Conservation (phyloP, 2,888 invertebrate genomes). For the Scrobipalpa costella region DNA sequence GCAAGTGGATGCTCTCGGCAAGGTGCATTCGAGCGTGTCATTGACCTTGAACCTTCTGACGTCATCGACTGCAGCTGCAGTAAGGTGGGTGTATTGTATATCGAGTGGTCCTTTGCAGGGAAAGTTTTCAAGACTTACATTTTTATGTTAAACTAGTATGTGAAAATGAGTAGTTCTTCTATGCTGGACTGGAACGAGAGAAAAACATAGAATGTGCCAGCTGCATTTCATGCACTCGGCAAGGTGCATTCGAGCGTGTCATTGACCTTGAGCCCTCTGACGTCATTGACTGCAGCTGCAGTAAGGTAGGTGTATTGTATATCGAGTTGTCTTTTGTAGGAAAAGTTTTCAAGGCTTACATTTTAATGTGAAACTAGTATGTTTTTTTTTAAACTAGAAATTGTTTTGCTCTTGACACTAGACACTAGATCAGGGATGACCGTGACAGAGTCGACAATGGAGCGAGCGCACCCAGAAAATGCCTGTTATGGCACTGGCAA, state of each 20-base stretch:
- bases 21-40: conserved; percentile 47
- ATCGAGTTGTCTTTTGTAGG: background rate
- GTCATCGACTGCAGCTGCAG: conserved; percentile 31
- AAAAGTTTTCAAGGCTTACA: background rate
- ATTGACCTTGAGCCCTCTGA: conserved; percentile 57
- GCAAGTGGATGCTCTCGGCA: background rate
- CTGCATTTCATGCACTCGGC: conserved; percentile 7
- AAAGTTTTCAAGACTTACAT: background rate
- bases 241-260: conserved; percentile 46
- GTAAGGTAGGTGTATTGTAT: background rate
- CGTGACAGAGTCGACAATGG: no score
- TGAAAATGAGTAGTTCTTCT: no score
- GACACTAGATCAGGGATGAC: no score
- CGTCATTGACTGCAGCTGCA: conserved; percentile 35
- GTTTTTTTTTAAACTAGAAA: no score
- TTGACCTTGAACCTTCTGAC: conserved; percentile 57
- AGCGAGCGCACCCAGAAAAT: no score
- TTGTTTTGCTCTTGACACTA: no score
- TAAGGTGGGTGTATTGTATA: background rate
- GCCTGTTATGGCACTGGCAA: no score
- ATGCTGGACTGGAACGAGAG: no score
- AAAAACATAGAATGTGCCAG: no score
- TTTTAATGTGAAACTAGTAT: background rate
- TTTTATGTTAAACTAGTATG: background rate
- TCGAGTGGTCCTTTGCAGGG: background rate